Base-by-base conservation (phyloP, 2,888 invertebrate genomes). In the Colostygia pectinataria region DNA sequence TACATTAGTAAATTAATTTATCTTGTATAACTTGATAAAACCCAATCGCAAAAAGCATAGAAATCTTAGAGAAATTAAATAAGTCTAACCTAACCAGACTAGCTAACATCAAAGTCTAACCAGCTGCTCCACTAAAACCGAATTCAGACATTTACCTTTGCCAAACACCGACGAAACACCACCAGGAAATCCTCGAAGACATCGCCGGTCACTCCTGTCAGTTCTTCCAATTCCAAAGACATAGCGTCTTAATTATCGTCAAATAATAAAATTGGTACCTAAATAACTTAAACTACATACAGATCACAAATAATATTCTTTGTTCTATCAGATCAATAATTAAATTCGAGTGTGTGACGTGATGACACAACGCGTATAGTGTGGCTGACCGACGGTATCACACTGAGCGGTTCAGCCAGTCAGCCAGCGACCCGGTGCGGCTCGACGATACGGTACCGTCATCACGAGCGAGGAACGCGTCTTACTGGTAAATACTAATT, bases 111-210 rank as follows among this genome's bases (percentile, higher is more conserved):
- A 34, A 34, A 34, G 28, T 39, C 9, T 33, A 28, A 9, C 18
- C 14, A 24, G 10, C 25, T 45, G 37, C 8, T 27, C 25, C 1
- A 69, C 68, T 74, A 76, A 74, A 18, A 39, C 72, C 78, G 66
- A 82, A 83, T 82, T 80, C 83, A 81, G 82, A 85, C 80, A 84
- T 80, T 90, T 93, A 94, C 94, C 94, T 93, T 92, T 83, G 91
- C 91, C 82, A 94, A 91, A 71, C 94, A 91, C 67, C 94, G 92
- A 61, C 93, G 93, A 74, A 94, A 93, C 71, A 94, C 91, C 66
- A 92, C 81, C 69, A 94, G 91, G 82, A 95, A 94, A 81, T 95
- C 95, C 76, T 94, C 94, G 80, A 95, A 91, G 66, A 94, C 92
- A 82, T 94, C 94, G 63, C 94, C 94, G 63, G 93, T 90, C 72